Evolutionary conservation across 2,797 vertebrate genomes (phyloP).

Genomic region (Buphagus erythrorhynchus): DNA sequence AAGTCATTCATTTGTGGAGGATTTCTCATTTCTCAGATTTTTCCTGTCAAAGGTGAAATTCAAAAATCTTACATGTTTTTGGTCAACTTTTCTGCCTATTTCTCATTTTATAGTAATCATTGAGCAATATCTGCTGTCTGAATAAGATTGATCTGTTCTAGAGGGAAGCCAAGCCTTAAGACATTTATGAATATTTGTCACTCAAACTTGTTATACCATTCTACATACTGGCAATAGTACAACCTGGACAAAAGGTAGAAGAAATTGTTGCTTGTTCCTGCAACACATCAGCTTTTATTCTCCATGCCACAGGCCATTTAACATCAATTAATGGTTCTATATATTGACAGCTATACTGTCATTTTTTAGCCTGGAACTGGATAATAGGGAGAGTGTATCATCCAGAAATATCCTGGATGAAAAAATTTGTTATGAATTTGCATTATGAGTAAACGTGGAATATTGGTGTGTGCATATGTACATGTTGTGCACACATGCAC

Average conservation of each 20-base stretch:
- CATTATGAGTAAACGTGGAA: not conserved
- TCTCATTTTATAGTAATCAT: not conserved
- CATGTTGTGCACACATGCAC: not conserved
- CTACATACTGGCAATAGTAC: not conserved
- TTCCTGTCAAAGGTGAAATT: not conserved
- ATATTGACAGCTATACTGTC: not conserved
- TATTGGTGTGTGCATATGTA: not conserved
- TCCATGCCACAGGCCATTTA: not conserved
- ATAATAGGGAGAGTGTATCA: not conserved
- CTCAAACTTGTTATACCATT: not conserved
- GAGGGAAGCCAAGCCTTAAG: not conserved
- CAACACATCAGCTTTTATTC: not conserved
- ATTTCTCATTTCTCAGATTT: not conserved
- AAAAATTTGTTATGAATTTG: not conserved
- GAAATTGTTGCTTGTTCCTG: not conserved
- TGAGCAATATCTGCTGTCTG: not conserved
- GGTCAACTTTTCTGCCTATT: not conserved
- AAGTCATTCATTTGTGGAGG: accelerated
- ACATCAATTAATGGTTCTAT: not conserved
- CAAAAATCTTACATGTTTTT: accelerated
- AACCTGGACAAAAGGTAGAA: not conserved
- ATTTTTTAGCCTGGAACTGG: not conserved
- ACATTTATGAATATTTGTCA: not conserved
- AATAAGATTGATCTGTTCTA: not conserved
- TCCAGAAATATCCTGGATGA: not conserved